Evolutionary conservation across 2,888 invertebrate species (phyloP), one percentile per base, ranked within the genome.

Genomic region (Apocheima hispidaria): DNA sequence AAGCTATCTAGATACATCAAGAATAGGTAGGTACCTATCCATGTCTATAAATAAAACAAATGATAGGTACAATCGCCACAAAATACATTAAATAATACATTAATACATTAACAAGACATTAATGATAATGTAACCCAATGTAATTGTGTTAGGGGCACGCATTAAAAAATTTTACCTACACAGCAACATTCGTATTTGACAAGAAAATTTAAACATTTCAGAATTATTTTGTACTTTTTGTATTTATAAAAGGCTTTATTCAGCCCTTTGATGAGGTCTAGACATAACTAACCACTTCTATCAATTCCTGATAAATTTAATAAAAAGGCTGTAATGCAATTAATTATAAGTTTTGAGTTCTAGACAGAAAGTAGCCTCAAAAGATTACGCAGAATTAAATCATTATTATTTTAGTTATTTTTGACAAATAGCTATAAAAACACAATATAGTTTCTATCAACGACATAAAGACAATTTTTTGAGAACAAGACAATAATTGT

Each of bases 261-360:
- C 12, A 44, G 5, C 14, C 21, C 35, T 54, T 54, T 44, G 44
- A 48, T 33, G 41, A 44, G 43, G 50, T 50, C 60, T 55, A 60
- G 55, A 50, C 55, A 2, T 38, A 50, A 9, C 20, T 48, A 57
- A 56, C 57, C 57, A 18, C 36, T 20, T 18, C 40, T 20, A 35
- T 20, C 33, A 18, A 16, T 23, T 20, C 14, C 12, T 10, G 35
- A 21, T 21, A 41, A 44, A 16, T 16, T 16, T 16, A 48, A 9
- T 35, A 38, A 60, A 52, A 52, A 41, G 26, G 33, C 52, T 61
- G 53, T 38, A 52, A 40, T 56, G 49, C 26, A 48, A 48, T 46
- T 59, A 52, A 66, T 65, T 66, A 54, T 60, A 50, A 54, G 35
- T 57, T 38, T 18, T 53, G 49, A 55, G 23, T n/a, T 23, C 30